Percentiles rank a stretch among this genome's conserved stretches.
Evolutionary conservation across 2,797 vertebrate species (phyloP).

Genomic region (Chelonia mydas): DNA sequence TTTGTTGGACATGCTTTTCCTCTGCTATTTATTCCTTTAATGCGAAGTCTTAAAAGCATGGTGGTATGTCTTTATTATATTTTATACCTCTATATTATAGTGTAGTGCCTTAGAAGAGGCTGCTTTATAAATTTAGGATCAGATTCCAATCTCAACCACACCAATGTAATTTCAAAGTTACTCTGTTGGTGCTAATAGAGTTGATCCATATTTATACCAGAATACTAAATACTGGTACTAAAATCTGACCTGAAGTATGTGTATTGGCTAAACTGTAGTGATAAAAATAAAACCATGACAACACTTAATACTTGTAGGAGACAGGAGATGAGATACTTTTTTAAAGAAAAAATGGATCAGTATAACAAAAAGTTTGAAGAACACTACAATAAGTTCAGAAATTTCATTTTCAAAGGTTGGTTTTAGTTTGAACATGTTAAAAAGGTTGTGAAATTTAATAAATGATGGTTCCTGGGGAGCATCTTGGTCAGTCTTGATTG

Average conservation of each 20-base stretch:
- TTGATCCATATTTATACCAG: not conserved
- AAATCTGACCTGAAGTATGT: not conserved
- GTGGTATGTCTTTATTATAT: not conserved
- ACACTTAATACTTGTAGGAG: not conserved
- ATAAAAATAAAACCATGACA: not conserved
- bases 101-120: not conserved
- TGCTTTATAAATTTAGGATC: not conserved
- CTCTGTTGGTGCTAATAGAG: not conserved
- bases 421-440: not conserved
- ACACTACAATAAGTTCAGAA: not conserved
- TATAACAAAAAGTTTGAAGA: not conserved
- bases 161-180: not conserved
- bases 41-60: not conserved
- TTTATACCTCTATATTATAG: not conserved
- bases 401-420: not conserved
- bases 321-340: not conserved
- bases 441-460: not conserved
- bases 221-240: not conserved
- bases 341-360: not conserved
- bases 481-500: not conserved
- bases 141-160: not conserved
- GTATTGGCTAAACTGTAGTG: not conserved
- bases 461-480: not conserved
- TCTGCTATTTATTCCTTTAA: not conserved
- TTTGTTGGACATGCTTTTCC: not conserved